A percentile compares a stretch with the other conserved stretches of the same genome.
These are phyloP conservation scores for Disparrhopalites patrizii DNA, from an alignment of 2,888 invertebrate species.

Conservation along the genomic window DNA sequence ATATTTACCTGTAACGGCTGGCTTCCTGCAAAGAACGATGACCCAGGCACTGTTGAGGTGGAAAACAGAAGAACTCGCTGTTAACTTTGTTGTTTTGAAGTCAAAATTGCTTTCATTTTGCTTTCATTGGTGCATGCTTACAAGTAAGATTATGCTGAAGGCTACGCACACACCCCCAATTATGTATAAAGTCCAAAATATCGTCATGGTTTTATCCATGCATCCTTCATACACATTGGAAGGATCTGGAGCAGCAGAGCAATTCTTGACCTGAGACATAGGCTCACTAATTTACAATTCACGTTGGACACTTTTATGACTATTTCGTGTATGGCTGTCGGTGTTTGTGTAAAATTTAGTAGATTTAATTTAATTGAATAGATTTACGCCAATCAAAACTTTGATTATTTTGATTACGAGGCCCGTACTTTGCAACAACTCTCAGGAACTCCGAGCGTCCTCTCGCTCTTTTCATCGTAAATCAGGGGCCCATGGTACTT, in stretches of 20 bases:
- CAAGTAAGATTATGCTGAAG: constrained; percentile 16
- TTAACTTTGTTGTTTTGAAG: not conserved
- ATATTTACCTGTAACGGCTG: constrained; percentile 9
- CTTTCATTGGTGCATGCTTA: not conserved
- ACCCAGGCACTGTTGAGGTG: constrained; percentile 21
- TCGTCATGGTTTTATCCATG: constrained; percentile 6
- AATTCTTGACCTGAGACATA: too few species aligned
- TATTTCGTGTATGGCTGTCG: too few species aligned
- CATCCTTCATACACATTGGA: constrained; percentile 13
- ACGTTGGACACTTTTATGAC: too few species aligned
- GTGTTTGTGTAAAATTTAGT: not conserved
- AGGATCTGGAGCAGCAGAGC: not conserved
- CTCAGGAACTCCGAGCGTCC: constrained; percentile 11
- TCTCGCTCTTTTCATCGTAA: constrained; percentile 9
- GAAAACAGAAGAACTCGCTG: not conserved
- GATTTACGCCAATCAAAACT: not conserved
- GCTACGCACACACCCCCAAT: constrained; percentile 11
- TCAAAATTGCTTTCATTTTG: not conserved
- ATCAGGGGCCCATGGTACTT: constrained; percentile 16
- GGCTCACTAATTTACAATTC: too few species aligned
- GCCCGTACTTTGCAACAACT: constrained; percentile 24
- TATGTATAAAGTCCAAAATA: constrained; percentile 9
- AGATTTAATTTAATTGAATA: not conserved
- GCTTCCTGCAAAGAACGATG: constrained; percentile 23
- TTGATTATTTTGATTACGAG: not conserved